Evolutionary conservation across 1,140 invertebrate genomes (phyloP), one percentile per base, ranked within the genome.

Genomic region (Dendroctonus valens): DNA sequence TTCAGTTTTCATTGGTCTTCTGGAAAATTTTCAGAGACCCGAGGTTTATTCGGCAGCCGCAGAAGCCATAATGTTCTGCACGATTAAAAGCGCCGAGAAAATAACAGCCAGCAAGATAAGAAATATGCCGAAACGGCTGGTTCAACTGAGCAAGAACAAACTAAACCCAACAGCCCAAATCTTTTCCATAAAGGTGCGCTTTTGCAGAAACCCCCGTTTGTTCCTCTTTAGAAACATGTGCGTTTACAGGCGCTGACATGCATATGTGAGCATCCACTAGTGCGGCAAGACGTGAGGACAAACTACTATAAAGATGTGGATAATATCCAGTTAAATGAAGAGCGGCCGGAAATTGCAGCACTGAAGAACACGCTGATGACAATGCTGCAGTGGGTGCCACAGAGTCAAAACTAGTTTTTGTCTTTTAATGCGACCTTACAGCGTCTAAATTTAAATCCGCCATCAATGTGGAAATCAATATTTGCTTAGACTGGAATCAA

Each of bases 41-140:
- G 67, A 72, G 14, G 65, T 75, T 14, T 71, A 74, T 66, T 69
- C 67, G n/a, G 69, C 68, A 26, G 71, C 74, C 7, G 72, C 74
- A 15, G 55, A 62, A 37, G 71, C 69, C 2, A 70, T 77, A 8
- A 72, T 76, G 71, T 74, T 76, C 37, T 74, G 73, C 14, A 77
- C 76, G 8, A 67, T 74, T 52, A 74, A 70, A 68, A 69, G 67
- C 7, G 54, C 50, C 59, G 70, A 74, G 15, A 75, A 75, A 65
- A 66, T 71, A 37, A 44, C 50, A 54, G 75, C 76, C 0, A 68
- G 63, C 26, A 68, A 72, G 54, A 62, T 76, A 6, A 68, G 67
- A 38, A 46, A 41, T 40, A 48, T 77, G 40, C 50, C 71, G 1
- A 69, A 72, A 57, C 60, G 75, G 26, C 59, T 76, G 39, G 46